phyloP scores from a whole-genome alignment of 2,797 vertebrate genomes.

The Arrhamphus sclerolepis region DNA sequence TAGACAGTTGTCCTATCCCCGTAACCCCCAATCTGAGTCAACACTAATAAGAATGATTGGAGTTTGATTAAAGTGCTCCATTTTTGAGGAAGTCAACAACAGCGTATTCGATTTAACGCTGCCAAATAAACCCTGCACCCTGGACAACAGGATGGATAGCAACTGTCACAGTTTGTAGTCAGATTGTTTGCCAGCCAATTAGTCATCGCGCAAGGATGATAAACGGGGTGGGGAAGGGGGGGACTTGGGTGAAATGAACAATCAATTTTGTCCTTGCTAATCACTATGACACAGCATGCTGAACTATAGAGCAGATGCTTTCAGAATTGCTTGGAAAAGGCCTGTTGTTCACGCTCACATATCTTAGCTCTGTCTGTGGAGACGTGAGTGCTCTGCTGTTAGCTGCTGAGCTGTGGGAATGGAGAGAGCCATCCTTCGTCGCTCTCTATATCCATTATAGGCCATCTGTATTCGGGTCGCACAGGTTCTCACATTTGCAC shows the following conservation, averaged over 20 bases:
- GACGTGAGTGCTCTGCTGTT: slow-evolving; percentile 42
- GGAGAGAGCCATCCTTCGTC: slow-evolving; percentile 46
- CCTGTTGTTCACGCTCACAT: slow-evolving; percentile 40
- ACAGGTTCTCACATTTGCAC: slow-evolving; percentile 23
- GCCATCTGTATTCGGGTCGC: slow-evolving; percentile 51
- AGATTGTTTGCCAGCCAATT: slow-evolving; percentile 53
- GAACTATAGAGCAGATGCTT: slow-evolving; percentile 37
- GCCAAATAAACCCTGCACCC: slow-evolving; percentile 56
- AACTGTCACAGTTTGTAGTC: slow-evolving; percentile 52
- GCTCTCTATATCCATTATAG: slow-evolving; percentile 49
- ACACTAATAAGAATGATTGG: slow-evolving; percentile 35
- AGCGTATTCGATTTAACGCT: slow-evolving; percentile 52
- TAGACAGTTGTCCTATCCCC: slow-evolving; percentile 22
- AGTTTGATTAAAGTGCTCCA: slow-evolving; percentile 41
- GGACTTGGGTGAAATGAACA: slow-evolving; percentile 46
- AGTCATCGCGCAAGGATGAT: slow-evolving; percentile 47
- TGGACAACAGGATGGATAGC: slow-evolving; percentile 45
- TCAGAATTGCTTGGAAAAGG: slow-evolving; percentile 34
- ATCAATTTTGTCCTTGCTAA: slow-evolving; percentile 43
- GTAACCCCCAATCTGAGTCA: slow-evolving; percentile 26
- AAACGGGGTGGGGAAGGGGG: too few relatives aligned
- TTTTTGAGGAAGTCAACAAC: slow-evolving; percentile 39
- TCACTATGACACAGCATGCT: slow-evolving; percentile 2
- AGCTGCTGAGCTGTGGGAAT: slow-evolving; percentile 35
- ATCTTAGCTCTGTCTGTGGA: slow-evolving; percentile 23